phyloP scores from a whole-genome alignment of 2,113 vertebrate genomes.

The Galeopterus variegatus region DNA sequence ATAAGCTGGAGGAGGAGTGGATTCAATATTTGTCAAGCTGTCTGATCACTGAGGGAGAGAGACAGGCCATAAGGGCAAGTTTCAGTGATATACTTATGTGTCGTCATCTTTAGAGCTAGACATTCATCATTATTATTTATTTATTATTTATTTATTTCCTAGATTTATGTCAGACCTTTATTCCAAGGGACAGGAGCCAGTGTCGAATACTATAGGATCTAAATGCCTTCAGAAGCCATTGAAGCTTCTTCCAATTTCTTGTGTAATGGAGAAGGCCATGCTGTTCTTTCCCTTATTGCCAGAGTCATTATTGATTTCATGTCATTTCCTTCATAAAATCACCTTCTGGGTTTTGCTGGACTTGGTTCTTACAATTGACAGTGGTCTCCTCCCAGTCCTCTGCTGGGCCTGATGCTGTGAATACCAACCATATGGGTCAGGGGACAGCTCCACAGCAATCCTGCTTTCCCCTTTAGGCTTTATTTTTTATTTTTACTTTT shows the following conservation, averaged over 20 bases:
- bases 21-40: constrained; percentile 2
- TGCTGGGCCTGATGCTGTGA: constrained; percentile 4
- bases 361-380: constrained; percentile 28
- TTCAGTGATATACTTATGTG: constrained; percentile 60
- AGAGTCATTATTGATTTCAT: constrained; percentile 67
- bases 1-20: neutral
- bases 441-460: neutral
- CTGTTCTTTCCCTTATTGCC: constrained; percentile 34
- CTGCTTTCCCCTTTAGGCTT: too few species aligned
- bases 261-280: neutral
- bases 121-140: constrained; percentile 71
- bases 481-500: too few species aligned
- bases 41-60: constrained; percentile 58
- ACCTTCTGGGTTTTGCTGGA: constrained; percentile 5
- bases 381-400: neutral
- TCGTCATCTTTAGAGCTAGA: constrained; percentile 49
- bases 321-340: constrained; percentile 57
- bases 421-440: neutral
- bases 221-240: constrained; percentile 11
- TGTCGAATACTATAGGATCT: constrained; percentile 3
- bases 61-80: neutral
- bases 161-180: constrained; percentile 62
- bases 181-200: constrained; percentile 46
- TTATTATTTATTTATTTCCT: constrained; percentile 72
- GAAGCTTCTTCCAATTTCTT: constrained; percentile 55